A percentile compares a stretch with the other conserved stretches of the same genome.
phyloP scores from a whole-genome alignment of 2,113 vertebrate genomes.

The Pseudonaja textilis region DNA sequence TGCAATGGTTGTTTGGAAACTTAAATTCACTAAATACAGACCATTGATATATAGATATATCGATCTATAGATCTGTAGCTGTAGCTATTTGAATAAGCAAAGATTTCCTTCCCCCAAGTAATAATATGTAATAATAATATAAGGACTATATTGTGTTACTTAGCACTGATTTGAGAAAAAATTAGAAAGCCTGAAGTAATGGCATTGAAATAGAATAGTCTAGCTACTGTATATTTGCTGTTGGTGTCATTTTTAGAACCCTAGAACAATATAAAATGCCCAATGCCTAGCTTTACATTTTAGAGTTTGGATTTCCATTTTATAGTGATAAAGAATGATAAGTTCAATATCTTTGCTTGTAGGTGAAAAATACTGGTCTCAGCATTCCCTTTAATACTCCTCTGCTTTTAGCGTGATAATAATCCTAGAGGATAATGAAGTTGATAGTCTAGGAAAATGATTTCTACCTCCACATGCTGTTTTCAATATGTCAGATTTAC shows the following conservation, averaged over 20 bases:
- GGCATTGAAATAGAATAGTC: not conserved
- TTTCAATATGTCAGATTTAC: not conserved
- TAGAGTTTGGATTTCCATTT: not conserved
- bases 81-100: not conserved
- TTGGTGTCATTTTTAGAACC: not conserved
- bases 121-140: not conserved
- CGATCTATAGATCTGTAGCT: too few relatives aligned
- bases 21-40: not conserved
- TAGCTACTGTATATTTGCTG: not conserved
- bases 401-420: not conserved
- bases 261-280: not conserved
- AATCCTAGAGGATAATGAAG: not conserved
- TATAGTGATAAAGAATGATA: not conserved
- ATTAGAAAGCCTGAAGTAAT: not conserved
- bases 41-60: not conserved
- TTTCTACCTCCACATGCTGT: not conserved
- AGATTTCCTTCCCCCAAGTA: not conserved
- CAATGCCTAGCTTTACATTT: not conserved
- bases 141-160: not conserved
- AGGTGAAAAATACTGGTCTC: not conserved
- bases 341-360: not conserved
- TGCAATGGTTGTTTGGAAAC: not conserved
- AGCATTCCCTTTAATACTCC: not conserved
- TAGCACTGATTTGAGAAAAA: not conserved
- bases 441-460: not conserved